A percentile compares a stretch with the other conserved stretches of the same genome.
Evolutionary conservation across 2,888 invertebrate species (phyloP).

Genomic region (Caradrina kadenii): DNA sequence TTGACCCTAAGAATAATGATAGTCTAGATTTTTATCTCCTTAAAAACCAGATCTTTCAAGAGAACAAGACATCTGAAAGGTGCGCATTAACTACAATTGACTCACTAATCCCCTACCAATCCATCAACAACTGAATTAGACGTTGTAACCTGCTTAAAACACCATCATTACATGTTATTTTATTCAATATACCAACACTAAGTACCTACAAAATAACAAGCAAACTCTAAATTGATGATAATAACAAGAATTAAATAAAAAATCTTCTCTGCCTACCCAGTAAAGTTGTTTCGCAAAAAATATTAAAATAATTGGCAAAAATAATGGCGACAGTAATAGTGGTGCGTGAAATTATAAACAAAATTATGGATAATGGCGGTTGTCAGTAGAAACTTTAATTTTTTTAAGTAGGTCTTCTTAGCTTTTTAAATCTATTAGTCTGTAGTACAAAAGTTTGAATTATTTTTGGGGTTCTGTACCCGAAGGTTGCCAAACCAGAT

Average conservation of each 20-base stretch:
- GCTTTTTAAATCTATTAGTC: constrained; percentile 39
- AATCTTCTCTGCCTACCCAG: neutral
- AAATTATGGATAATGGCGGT: constrained; percentile 47
- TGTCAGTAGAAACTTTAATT: constrained; percentile 24
- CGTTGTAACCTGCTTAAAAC: constrained; percentile 5
- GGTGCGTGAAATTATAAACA: constrained; percentile 44
- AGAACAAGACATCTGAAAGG: constrained; percentile 3
- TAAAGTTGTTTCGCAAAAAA: constrained; percentile 3
- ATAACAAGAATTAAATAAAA: constrained; percentile 10
- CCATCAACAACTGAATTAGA: constrained; percentile 23
- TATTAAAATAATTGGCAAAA: constrained; percentile 31
- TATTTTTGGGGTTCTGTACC: neutral
- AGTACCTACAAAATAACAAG: neutral
- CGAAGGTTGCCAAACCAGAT: no score
- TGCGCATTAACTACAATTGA: neutral
- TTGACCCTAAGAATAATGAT: neutral
- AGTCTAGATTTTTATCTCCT: neutral
- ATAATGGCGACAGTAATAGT: constrained; percentile 24
- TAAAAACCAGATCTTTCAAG: neutral
- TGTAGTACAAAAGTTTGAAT: constrained; percentile 18
- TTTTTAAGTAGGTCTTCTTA: constrained; percentile 14
- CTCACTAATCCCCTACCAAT: neutral
- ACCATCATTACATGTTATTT: constrained; percentile 17
- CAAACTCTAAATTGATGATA: constrained; percentile 32
- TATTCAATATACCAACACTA: constrained; percentile 36